Percentiles rank a stretch among this genome's conserved stretches.
Evolutionary conservation across 2,888 invertebrate species (phyloP).

Genomic region (Cosmia trapezina): DNA sequence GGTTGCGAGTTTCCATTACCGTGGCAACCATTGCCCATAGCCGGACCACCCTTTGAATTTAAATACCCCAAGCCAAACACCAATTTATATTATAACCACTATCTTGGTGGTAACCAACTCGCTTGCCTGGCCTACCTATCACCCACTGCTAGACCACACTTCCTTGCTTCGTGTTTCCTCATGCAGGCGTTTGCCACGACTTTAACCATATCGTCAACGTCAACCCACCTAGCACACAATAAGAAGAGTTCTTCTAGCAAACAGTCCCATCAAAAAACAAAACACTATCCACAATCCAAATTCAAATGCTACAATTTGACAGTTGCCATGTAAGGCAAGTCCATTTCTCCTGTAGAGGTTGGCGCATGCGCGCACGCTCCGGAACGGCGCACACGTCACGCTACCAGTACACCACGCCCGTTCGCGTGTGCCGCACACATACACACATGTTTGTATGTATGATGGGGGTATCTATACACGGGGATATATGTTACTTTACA

Average conservation of each 20-base stretch:
- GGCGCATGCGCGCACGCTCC: constrained; percentile 76
- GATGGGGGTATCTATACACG: constrained; percentile 4
- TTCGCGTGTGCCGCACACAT: constrained; percentile 66
- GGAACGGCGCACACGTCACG: constrained; percentile 87
- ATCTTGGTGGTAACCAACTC: background rate
- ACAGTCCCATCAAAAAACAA: background rate
- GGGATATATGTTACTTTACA: constrained; percentile 23
- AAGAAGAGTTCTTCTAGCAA: background rate
- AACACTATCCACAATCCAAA: background rate
- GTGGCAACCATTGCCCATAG: background rate
- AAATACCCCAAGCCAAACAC: background rate
- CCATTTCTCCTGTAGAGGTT: constrained; percentile 65
- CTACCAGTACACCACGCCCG: constrained; percentile 71
- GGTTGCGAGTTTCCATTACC: constrained; percentile 8
- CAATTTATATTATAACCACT: background rate
- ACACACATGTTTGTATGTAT: background rate
- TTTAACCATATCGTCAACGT: no score
- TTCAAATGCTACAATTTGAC: constrained; percentile 59
- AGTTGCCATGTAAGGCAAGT: constrained; percentile 61
- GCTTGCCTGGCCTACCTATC: background rate
- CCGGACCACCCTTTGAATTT: constrained; percentile 11
- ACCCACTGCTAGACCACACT: no score
- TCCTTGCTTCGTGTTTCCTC: no score
- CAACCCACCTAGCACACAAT: no score
- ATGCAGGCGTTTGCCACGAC: no score